phyloP scores from a whole-genome alignment of 2,888 invertebrate genomes.

The Catonia carolina region DNA sequence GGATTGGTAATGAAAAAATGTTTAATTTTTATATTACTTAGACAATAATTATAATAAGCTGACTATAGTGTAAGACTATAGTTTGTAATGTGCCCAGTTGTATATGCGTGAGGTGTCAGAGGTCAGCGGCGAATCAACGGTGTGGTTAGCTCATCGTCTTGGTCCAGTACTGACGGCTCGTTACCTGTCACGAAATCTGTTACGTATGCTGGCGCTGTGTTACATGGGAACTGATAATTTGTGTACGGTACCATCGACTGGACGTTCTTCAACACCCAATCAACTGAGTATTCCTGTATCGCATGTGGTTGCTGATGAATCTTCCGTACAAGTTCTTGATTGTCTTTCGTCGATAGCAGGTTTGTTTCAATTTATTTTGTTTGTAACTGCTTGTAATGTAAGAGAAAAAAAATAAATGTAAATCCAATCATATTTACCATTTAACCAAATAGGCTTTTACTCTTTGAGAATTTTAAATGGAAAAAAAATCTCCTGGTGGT shows the following conservation, averaged over 20 bases:
- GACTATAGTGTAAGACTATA: too few relatives aligned
- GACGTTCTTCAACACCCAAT: too few relatives aligned
- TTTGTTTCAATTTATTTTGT: slow-evolving; percentile 41
- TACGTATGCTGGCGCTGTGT: slow-evolving; percentile 90
- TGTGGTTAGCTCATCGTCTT: slow-evolving; percentile 87
- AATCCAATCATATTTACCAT: too few relatives aligned
- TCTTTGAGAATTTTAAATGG: too few relatives aligned
- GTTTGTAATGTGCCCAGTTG: slow-evolving; percentile 26
- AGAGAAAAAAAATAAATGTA: slow-evolving; percentile 5
- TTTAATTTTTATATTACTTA: too few relatives aligned
- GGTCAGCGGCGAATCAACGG: slow-evolving; percentile 63
- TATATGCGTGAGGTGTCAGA: slow-evolving; percentile 35
- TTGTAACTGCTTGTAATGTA: not conserved
- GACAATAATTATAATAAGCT: too few relatives aligned
- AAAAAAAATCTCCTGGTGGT: too few relatives aligned
- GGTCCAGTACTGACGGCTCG: slow-evolving; percentile 92
- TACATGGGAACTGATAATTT: slow-evolving; percentile 80
- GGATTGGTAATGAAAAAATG: too few relatives aligned
- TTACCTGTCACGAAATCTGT: slow-evolving; percentile 80
- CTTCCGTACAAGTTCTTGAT: slow-evolving; percentile 80
- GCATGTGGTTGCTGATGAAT: slow-evolving; percentile 51
- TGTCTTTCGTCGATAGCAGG: slow-evolving; percentile 83
- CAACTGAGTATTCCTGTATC: not conserved
- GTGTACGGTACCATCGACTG: slow-evolving; percentile 38
- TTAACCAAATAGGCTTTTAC: too few relatives aligned